Conservation (phyloP, 1,140 invertebrate genomes). For the Aphelinus atriplicis region DNA sequence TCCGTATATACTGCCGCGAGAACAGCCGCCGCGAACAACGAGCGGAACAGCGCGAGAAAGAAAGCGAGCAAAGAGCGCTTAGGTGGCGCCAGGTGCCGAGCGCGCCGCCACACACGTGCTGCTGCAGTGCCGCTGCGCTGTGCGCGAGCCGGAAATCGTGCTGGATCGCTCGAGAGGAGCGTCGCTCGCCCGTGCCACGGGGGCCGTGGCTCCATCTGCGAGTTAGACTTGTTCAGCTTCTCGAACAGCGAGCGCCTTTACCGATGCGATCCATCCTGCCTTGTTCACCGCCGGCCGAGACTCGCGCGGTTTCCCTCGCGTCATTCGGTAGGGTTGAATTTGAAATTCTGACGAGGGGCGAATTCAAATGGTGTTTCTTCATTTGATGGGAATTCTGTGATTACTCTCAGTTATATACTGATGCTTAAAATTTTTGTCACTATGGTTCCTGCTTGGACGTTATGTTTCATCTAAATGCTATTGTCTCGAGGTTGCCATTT, state of each 20-base stretch:
- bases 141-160: conserved; percentile 7
- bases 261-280: too few species aligned
- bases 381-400: too few species aligned
- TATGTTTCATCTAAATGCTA: background rate
- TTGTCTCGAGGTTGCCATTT: background rate
- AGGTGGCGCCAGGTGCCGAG: conserved; percentile 20
- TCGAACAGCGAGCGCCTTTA: too few species aligned
- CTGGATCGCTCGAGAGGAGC: background rate
- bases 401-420: too few species aligned
- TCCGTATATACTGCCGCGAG: conserved; percentile 9
- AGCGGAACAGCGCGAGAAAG: background rate
- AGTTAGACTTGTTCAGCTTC: background rate
- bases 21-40: background rate
- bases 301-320: too few species aligned
- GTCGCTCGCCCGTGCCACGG: background rate
- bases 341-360: too few species aligned
- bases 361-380: too few species aligned
- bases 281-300: too few species aligned
- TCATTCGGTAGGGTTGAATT: too few species aligned
- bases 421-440: too few species aligned
- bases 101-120: conserved; percentile 4
- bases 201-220: background rate
- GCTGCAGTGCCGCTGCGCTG: background rate
- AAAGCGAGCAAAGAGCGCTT: background rate
- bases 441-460: too few species aligned